A percentile compares a stretch with the other conserved stretches of the same genome.
Conservation (phyloP, 2,113 vertebrate genomes). For the Lycaon pictus region DNA sequence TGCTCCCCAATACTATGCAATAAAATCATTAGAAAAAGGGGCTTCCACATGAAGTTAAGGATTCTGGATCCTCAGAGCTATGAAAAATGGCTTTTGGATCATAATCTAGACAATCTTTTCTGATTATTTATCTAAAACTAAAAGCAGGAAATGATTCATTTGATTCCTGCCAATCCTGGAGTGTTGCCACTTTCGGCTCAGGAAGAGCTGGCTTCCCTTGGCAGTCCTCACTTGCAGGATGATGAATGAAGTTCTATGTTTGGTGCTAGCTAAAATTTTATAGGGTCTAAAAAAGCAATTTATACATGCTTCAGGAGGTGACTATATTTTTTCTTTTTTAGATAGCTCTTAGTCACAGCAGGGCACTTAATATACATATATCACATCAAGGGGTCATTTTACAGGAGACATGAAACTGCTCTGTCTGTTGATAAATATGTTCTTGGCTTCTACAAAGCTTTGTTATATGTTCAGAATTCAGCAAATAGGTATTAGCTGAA, state of each 20-base stretch:
- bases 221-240: slow-evolving; percentile 88
- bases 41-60: slow-evolving; percentile 64
- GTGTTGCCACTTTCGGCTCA: slow-evolving; percentile 92
- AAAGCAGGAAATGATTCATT: slow-evolving; percentile 96
- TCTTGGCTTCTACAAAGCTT: neutral
- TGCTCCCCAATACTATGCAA: neutral
- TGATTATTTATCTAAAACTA: slow-evolving; percentile 92
- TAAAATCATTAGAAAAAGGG: slow-evolving; percentile 68
- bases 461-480: neutral
- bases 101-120: slow-evolving; percentile 90
- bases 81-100: slow-evolving; percentile 89
- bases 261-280: slow-evolving; percentile 92
- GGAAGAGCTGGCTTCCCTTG: slow-evolving; percentile 95
- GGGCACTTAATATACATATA: slow-evolving; percentile 77
- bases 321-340: slow-evolving; percentile 82
- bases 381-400: slow-evolving; percentile 59
- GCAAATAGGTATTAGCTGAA: slow-evolving; percentile 1
- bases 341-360: slow-evolving; percentile 85
- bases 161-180: slow-evolving; percentile 94
- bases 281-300: slow-evolving; percentile 91
- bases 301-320: slow-evolving; percentile 86
- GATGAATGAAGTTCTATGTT: slow-evolving; percentile 99
- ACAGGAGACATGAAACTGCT: slow-evolving; percentile 60
- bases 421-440: slow-evolving; percentile 38
- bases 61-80: slow-evolving; percentile 72